Conservation (phyloP, 1,140 invertebrate genomes). For the Drosophila hydei region DNA sequence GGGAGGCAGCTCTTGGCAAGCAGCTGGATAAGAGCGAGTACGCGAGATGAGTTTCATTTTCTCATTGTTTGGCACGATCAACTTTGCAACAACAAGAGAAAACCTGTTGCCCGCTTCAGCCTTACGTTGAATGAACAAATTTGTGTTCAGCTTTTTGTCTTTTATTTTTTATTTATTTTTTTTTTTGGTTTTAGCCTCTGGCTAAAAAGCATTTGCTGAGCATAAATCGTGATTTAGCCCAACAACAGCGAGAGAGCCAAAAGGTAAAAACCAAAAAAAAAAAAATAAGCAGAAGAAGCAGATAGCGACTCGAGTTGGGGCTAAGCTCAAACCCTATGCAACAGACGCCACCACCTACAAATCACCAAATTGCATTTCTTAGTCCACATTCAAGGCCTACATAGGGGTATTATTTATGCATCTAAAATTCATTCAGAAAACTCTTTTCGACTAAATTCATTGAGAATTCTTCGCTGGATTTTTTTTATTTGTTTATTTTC, state of each 20-base stretch:
- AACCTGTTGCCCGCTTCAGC: slow-evolving; percentile 67
- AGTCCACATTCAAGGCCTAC: background rate
- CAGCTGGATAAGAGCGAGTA: slow-evolving; percentile 60
- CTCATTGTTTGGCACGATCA: slow-evolving; percentile 64
- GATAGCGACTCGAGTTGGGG: background rate
- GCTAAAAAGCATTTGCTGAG: slow-evolving; percentile 68
- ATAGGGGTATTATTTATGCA: slow-evolving; percentile 13
- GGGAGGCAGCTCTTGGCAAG: slow-evolving; percentile 11
- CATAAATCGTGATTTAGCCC: slow-evolving; percentile 65
- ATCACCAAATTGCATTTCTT: background rate
- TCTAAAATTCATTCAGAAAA: slow-evolving; percentile 4
- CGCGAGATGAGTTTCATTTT: slow-evolving; percentile 77
- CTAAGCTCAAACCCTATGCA: slow-evolving; percentile 18
- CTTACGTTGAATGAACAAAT: slow-evolving; percentile 73
- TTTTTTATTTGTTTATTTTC: slow-evolving; percentile 9
- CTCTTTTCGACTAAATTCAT: slow-evolving; percentile 46
- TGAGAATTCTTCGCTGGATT: slow-evolving; percentile 44
- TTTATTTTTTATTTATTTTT: background rate
- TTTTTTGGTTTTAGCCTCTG: slow-evolving; percentile 23
- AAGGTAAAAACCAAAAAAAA: slow-evolving; percentile 7
- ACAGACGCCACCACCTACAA: slow-evolving; percentile 60
- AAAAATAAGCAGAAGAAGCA: slow-evolving; percentile 11
- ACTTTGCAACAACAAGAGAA: slow-evolving; percentile 25
- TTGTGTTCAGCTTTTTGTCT: slow-evolving; percentile 45
- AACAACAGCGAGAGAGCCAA: slow-evolving; percentile 24